Conservation (phyloP, 2,888 invertebrate species). For the Stegana nigrithorax region DNA sequence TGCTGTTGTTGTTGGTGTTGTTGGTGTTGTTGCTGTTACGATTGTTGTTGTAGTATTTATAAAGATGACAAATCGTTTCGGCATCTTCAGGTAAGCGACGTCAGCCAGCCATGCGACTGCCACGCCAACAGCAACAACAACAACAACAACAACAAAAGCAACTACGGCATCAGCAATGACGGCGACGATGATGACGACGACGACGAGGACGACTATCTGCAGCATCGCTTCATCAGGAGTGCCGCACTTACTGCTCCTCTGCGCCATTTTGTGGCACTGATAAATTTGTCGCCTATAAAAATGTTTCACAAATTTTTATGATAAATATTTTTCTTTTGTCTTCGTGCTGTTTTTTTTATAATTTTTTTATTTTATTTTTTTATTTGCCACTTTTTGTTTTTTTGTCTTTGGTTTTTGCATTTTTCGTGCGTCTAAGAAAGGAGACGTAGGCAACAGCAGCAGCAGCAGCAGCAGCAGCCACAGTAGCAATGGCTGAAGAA, state of each 20-base stretch:
- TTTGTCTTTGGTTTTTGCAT: too few species aligned
- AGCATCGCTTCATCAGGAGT: conserved; percentile 20
- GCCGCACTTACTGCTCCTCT: background rate
- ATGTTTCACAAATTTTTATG: conserved; percentile 38
- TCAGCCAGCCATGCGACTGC: too few species aligned
- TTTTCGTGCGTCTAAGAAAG: too few species aligned
- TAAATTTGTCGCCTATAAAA: conserved; percentile 56
- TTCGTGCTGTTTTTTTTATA: conserved; percentile 6
- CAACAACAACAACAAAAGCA: too few species aligned
- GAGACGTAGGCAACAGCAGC: too few species aligned
- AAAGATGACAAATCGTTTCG: conserved; percentile 57
- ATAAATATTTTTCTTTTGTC: conserved; percentile 29
- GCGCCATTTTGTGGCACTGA: conserved; percentile 55
- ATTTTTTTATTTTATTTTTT: too few species aligned
- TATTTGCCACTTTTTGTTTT: too few species aligned
- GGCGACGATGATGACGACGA: background rate
- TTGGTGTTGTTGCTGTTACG: conserved; percentile 28
- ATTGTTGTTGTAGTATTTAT: conserved; percentile 48
- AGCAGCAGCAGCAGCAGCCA: too few species aligned
- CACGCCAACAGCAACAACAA: too few species aligned
- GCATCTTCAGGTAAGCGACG: conserved; percentile 27
- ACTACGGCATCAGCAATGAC: too few species aligned
- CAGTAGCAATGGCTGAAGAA: background rate
- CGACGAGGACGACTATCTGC: conserved; percentile 9
- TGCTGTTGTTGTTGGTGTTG: conserved; percentile 19